Conservation (phyloP, 2,113 vertebrate genomes). For the Desmodus rotundus region DNA sequence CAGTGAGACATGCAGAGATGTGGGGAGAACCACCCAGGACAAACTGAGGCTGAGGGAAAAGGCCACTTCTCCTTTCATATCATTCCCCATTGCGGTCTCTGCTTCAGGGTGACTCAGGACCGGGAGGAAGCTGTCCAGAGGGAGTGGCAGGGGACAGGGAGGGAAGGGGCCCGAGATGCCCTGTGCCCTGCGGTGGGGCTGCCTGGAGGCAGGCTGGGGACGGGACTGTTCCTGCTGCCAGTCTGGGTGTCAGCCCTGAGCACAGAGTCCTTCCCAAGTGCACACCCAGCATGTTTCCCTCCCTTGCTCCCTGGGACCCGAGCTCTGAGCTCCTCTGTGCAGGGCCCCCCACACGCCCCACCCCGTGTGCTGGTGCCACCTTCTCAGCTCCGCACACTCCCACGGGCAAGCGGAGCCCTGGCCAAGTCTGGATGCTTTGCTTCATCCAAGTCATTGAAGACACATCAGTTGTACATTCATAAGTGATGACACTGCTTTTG, state of each 20-base stretch:
- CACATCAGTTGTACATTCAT: no score
- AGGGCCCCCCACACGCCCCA: not conserved
- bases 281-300: accelerated
- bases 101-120: not conserved
- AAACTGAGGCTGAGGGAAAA: not conserved
- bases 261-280: accelerated
- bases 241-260: not conserved
- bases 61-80: not conserved
- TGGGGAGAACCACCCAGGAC: no score
- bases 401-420: accelerated
- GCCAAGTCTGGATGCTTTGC: not conserved
- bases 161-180: not conserved
- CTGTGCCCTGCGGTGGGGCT: not conserved
- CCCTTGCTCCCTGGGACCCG: not conserved
- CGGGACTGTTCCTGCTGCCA: not conserved
- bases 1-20: not conserved
- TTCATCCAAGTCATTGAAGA: not conserved
- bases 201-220: not conserved
- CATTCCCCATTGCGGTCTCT: accelerated
- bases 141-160: no score
- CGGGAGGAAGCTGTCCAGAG: not conserved
- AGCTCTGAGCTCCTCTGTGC: not conserved
- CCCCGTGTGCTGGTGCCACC: not conserved
- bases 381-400: not conserved
- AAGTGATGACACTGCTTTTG: accelerated